These are phyloP conservation scores for Xestia ashworthii DNA, from an alignment of 2,888 invertebrate species.

Conservation along the genomic window DNA sequence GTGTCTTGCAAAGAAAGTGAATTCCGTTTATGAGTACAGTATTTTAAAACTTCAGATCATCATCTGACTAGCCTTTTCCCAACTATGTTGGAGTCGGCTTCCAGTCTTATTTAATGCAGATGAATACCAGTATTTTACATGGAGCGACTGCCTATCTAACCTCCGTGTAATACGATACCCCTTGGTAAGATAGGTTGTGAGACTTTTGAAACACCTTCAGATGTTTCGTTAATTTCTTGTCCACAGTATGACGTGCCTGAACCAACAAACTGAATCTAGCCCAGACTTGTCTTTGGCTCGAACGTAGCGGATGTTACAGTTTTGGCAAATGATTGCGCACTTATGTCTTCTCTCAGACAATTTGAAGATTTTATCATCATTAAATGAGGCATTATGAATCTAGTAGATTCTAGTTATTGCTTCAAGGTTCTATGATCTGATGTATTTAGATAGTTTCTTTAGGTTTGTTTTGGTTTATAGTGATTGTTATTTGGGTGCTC, in stretches of 20 bases:
- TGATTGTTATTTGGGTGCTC: background rate
- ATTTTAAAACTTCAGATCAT: too few species aligned
- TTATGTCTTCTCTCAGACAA: conserved; percentile 46
- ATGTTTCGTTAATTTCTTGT: background rate
- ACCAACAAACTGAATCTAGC: conserved; percentile 42
- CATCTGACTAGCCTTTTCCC: too few species aligned
- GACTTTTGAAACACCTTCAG: background rate
- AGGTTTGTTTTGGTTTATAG: too few species aligned
- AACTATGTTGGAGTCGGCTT: too few species aligned
- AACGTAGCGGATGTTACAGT: conserved; percentile 54
- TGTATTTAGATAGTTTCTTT: background rate
- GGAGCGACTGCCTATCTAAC: too few species aligned
- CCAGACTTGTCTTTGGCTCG: conserved; percentile 27
- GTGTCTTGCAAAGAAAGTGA: background rate
- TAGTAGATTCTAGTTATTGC: conserved; percentile 23
- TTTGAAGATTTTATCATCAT: conserved; percentile 50
- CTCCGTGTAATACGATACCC: too few species aligned
- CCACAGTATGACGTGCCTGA: background rate
- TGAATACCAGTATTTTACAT: too few species aligned
- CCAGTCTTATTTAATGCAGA: too few species aligned
- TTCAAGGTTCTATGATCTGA: background rate
- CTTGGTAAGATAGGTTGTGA: too few species aligned
- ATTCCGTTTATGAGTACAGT: too few species aligned
- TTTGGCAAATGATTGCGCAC: conserved; percentile 59
- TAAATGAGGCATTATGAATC: conserved; percentile 31